Base-by-base conservation (phyloP, 2,113 vertebrate genomes). In the Pomatorhinus ruficollis region DNA sequence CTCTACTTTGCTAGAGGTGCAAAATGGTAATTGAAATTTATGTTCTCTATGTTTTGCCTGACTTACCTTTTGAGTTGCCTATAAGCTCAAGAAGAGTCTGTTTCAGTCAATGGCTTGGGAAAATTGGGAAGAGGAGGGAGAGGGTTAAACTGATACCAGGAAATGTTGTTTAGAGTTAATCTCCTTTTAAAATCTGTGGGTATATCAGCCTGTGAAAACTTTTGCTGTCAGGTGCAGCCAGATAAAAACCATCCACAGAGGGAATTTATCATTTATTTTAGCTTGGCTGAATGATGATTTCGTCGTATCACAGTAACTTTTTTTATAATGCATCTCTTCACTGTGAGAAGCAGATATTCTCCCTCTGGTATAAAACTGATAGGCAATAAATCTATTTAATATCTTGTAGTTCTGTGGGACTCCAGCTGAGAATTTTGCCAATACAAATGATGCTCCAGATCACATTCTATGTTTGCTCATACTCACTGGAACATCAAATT, bases 371-470 rank as follows among this genome's bases (percentile, higher is more conserved):
- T 95, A 97, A 97, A 97, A 96, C 85, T 88, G 91, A 97, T 96
- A 93, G 74, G 93, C 86, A 96, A 92, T 97, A 97, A 97, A 97
- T 97, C 96, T 96, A 76, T 94, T 97, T 96, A 97, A 97, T 95
- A 94, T 89, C 93, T 96, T 81, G 63, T 85, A 93, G 86, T 95
- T 96, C 96, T 87, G 81, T 87, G 83, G 81, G 49, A 86, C 60
- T 97, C 88, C 96, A 93, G 72, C 85, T 86, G 95, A 96, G 83
- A 94, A 94, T 92, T 96, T 97, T 49, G 9, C 86, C 70, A 83
- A 31, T 85, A 96, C 81, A 96, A 96, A 97, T 94, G 80, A 96
- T 96, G 37, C 54, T 93, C 56, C 88, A 91, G 85, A 95, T 96
- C 93, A 86, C 64, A 89, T 86, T 69, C 60, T 94, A 1, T 93